Evolutionary conservation across 2,797 vertebrate genomes (phyloP), one percentile per base, ranked within the genome.

Genomic region (Xenentodon cancila): DNA sequence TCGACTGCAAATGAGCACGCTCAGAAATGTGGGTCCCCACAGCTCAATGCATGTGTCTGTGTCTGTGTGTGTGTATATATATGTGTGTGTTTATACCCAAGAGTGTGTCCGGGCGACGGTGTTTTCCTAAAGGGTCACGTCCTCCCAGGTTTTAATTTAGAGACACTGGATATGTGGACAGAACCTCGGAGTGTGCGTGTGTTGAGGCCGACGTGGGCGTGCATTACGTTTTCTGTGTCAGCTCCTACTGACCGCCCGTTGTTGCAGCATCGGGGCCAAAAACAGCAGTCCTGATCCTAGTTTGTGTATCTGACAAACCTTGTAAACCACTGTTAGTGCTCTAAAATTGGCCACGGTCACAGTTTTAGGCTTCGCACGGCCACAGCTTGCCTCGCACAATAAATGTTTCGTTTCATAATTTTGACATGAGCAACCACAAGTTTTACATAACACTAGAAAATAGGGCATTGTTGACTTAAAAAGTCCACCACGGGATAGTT

Each of bases 71-170:
- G 25, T 25, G 25, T 25, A 3, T 25, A 25, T 25, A 25, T 71
- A 64, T 59, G 64, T 53, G 59, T 54, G 63, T 60, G 60, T 77
- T 25, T 79, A 60, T 64, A 15, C 70, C 71, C 55, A 53, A 61
- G 74, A 52, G 60, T 60, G 51, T 73, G 71, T 84, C 69, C 65
- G 45, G 66, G 82, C 75, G 75, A 77, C 68, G 73, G 67, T 88
- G 84, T 90, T 90, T 89, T 87, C 64, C 81, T 89, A 85, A 74
- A 81, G 79, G 87, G 88, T 92, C 87, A 56, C 68, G 91, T 89
- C 90, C 90, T 91, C 79, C 79, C 68, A 82, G 68, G 73, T 86
- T 90, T 89, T 86, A 89, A 90, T 89, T 85, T 77, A 86, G 75
- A 87, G 81, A 87, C 84, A 89, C 63, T 81, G 84, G 89, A 90